A percentile compares a stretch with the other conserved stretches of the same genome.
These are phyloP conservation scores for Drosophila pallidifrons DNA, from an alignment of 1,140 invertebrate genomes.

Conservation along the genomic window DNA sequence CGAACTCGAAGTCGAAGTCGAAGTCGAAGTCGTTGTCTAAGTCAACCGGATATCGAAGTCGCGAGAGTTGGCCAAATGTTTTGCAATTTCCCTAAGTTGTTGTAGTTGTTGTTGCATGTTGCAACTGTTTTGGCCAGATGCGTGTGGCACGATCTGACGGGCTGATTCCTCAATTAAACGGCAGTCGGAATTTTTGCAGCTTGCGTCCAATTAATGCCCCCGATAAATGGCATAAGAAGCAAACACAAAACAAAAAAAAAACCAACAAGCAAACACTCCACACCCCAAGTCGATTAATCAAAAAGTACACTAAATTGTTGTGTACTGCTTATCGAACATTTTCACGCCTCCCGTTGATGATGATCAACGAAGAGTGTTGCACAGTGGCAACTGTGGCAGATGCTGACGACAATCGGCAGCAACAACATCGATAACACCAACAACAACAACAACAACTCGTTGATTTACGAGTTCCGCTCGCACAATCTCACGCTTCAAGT, in stretches of 20 bases:
- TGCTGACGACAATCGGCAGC: constrained; percentile 22
- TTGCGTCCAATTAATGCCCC: constrained; percentile 44
- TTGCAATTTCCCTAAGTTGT: constrained; percentile 58
- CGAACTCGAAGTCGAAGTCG: constrained; percentile 10
- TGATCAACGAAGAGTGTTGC: constrained; percentile 14
- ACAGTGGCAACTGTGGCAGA: neutral
- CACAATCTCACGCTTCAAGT: constrained; percentile 45
- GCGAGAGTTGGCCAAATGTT: constrained; percentile 38
- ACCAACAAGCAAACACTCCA: neutral
- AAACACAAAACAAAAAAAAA: neutral
- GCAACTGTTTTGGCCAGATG: constrained; percentile 39
- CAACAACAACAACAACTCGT: constrained; percentile 11
- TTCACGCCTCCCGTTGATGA: constrained; percentile 37
- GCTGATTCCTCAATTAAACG: constrained; percentile 41
- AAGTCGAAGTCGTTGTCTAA: constrained; percentile 41
- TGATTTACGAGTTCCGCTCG: constrained; percentile 55
- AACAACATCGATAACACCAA: neutral
- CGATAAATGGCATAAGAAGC: too few species aligned
- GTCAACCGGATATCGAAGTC: constrained; percentile 53
- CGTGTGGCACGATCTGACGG: constrained; percentile 46
- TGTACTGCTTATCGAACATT: constrained; percentile 47
- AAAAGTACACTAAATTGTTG: constrained; percentile 34
- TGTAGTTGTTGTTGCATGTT: constrained; percentile 31
- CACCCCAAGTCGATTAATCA: constrained; percentile 43
- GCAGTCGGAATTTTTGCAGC: constrained; percentile 23